Evolutionary conservation across 2,888 invertebrate genomes (phyloP), one percentile per base, ranked within the genome.

Genomic region (Andrena trimmerana): DNA sequence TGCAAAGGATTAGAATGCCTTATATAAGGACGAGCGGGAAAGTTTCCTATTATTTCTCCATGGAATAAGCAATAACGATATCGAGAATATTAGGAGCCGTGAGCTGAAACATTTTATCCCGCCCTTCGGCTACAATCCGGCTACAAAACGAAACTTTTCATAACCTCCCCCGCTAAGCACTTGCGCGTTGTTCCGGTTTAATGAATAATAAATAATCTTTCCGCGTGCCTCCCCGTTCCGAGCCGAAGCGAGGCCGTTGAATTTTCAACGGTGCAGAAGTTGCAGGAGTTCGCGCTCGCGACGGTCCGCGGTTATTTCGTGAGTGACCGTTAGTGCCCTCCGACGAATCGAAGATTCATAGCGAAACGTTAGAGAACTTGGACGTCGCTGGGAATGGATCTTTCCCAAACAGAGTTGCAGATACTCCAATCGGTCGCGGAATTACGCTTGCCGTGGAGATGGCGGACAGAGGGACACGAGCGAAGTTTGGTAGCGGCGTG

Each of bases 1-100:
- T 81, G 85, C 77, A 65, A 74, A 60, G 78, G 83, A 87, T 87
- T 87, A 85, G 83, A 75, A 83, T 85, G 73, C 33, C 79, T 70
- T 73, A 68, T 78, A 82, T 57, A 84, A 62, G 70, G 48, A 20
- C 52, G 36, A 10, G 57, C 57, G 42, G 16, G 57, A 68, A 86
- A 84, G 70, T 86, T 86, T 60, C 63, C 87, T 69, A 72, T 79
- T 82, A 79, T 74, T 79, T 33, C 82, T 67, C 77, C 36, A 36
- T 70, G 62, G 68, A 69, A 81, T 76, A 79, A 83, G 74, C 66
- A 80, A 69, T 33, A 69, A 66, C 76, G 78, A 77, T 81, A 81
- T 69, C 70, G 63, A 50, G 57, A 50, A 69, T 81, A 69, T 84
- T 71, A 50, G 63, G 57, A 52, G 52, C 60, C 52, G 57, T 24